Evolutionary conservation across 2,113 vertebrate genomes (phyloP).

Genomic region (Ploceus nigricollis): DNA sequence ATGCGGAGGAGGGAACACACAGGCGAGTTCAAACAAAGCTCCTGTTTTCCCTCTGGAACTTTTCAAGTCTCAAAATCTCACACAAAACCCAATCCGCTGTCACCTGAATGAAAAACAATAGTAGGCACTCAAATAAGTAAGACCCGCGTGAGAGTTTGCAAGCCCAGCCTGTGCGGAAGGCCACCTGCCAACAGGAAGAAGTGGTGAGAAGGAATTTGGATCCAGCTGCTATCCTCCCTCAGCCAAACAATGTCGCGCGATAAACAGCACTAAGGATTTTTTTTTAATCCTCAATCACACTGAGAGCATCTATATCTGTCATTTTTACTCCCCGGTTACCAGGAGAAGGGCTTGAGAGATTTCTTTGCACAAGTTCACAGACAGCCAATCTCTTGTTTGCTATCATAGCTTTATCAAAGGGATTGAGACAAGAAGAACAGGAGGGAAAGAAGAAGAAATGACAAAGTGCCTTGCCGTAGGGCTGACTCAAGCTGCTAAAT

Average conservation of each 20-base stretch:
- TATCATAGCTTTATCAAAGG: neutral
- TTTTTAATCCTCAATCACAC: neutral
- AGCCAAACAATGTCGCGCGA: neutral
- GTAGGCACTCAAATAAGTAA: neutral
- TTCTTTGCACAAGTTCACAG: neutral
- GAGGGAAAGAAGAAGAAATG: neutral
- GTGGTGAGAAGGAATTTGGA: slow-evolving; percentile 28
- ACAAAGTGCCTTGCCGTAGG: neutral
- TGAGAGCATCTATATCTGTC: neutral
- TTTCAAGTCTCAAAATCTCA: neutral
- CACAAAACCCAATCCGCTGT: neutral
- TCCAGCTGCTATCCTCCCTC: slow-evolving; percentile 26
- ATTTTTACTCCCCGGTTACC: neutral
- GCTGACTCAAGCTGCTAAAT: neutral
- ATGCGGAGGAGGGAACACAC: neutral
- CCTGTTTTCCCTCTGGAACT: neutral
- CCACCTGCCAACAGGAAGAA: slow-evolving; percentile 54
- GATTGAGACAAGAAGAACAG: neutral
- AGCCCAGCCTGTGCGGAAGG: neutral
- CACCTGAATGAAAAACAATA: neutral
- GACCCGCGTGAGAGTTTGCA: neutral
- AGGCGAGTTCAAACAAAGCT: neutral
- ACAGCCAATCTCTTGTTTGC: neutral
- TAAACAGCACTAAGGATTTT: slow-evolving; percentile 5
- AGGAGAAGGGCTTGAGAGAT: neutral